These are phyloP conservation scores for Hydrocynus forskahlii DNA, from an alignment of 2,797 vertebrate species.

Conservation along the genomic window DNA sequence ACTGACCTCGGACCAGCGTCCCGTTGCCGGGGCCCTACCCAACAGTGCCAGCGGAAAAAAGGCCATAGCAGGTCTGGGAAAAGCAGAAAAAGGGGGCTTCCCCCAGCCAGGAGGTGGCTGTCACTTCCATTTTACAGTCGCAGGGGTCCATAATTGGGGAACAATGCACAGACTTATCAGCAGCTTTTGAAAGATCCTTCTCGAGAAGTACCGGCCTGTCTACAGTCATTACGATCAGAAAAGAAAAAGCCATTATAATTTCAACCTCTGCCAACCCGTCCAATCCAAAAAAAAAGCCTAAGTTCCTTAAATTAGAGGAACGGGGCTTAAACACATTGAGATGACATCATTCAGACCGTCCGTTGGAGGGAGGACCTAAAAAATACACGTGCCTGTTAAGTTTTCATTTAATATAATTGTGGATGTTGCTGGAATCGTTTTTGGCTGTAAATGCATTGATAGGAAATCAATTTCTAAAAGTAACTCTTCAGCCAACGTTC, in stretches of 20 bases:
- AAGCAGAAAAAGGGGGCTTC: conserved; percentile 4
- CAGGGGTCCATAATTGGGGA: conserved; percentile 16
- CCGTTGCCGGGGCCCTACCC: conserved; percentile 4
- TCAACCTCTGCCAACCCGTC: conserved; percentile 4
- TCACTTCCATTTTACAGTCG: conserved; percentile 33
- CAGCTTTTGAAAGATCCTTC: conserved; percentile 16
- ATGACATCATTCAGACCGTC: background rate
- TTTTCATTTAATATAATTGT: too few relatives aligned
- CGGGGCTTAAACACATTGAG: conserved; percentile 16
- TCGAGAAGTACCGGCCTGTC: conserved; percentile 15
- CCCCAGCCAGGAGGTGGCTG: conserved; percentile 1
- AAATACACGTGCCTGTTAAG: too few relatives aligned
- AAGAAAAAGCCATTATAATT: conserved; percentile 9
- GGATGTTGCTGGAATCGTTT: too few relatives aligned
- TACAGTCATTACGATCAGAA: conserved; percentile 23
- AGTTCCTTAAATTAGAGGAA: conserved; percentile 17
- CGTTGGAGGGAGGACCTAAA: too few relatives aligned
- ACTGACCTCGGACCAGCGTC: conserved; percentile 4
- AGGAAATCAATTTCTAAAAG: too few relatives aligned
- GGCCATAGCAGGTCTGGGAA: background rate
- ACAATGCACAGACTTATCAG: conserved; percentile 24
- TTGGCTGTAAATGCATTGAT: too few relatives aligned
- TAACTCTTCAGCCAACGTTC: too few relatives aligned
- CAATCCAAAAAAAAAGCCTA: background rate
- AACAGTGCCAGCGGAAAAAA: background rate